A percentile compares a stretch with the other conserved stretches of the same genome.
phyloP scores from a whole-genome alignment of 2,888 invertebrate species.

The Pristionchus fissidentatus region DNA sequence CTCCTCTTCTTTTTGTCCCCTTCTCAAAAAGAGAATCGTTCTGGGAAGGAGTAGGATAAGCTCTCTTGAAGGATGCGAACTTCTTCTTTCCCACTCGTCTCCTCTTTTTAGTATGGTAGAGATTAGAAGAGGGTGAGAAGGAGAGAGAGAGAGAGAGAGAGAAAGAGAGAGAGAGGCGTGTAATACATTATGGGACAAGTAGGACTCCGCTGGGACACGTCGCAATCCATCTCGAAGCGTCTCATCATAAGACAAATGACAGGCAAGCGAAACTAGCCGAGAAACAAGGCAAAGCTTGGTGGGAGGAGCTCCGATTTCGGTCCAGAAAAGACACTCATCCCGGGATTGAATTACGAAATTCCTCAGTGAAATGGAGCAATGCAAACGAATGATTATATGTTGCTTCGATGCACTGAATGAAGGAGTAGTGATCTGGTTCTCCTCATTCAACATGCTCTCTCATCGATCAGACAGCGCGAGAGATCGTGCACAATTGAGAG shows the following conservation, averaged over 20 bases:
- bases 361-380: too few relatives aligned
- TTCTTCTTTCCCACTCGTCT: slow-evolving; percentile 40
- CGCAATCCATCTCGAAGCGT: neutral
- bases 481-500: too few relatives aligned
- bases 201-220: neutral
- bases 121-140: slow-evolving; percentile 15
- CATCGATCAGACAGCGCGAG: too few relatives aligned
- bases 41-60: neutral
- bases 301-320: neutral
- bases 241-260: slow-evolving; percentile 42
- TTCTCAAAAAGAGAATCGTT: neutral
- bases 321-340: neutral
- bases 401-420: too few relatives aligned
- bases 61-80: neutral
- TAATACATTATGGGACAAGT: slow-evolving; percentile 15
- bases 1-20: too few relatives aligned
- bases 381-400: too few relatives aligned
- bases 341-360: slow-evolving; percentile 4
- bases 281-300: too few relatives aligned
- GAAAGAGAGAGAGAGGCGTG: slow-evolving; percentile 1
- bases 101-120: neutral
- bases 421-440: too few relatives aligned
- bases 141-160: neutral
- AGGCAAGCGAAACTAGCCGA: neutral
- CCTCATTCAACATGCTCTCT: too few relatives aligned